A percentile compares a stretch with the other conserved stretches of the same genome.
Evolutionary conservation across 2,113 vertebrate species (phyloP).

Genomic region (Rostratula benghalensis): DNA sequence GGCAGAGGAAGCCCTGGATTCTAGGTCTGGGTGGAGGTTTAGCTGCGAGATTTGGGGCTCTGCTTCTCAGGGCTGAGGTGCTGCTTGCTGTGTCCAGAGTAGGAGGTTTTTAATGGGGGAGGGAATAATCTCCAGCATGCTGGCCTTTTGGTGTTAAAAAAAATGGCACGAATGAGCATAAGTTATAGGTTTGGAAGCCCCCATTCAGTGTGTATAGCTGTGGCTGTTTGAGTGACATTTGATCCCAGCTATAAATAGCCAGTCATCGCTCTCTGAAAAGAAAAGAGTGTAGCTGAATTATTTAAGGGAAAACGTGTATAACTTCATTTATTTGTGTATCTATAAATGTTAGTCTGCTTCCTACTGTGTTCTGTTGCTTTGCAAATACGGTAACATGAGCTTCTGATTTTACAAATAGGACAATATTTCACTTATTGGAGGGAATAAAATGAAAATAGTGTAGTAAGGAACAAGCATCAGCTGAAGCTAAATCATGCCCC

Average conservation of each 20-base stretch:
- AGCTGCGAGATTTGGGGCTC: neutral
- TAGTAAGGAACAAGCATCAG: neutral
- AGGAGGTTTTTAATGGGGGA: neutral
- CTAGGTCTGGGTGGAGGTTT: neutral
- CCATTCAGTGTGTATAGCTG: neutral
- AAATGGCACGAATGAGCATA: neutral
- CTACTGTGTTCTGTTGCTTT: neutral
- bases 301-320: neutral
- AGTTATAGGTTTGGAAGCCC: neutral
- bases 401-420: neutral
- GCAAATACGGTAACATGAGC: neutral
- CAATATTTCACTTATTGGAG: neutral
- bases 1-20: fast-evolving
- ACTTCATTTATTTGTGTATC: neutral
- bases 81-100: neutral
- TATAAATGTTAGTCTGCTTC: neutral
- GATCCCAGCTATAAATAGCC: slow-evolving; percentile 45
- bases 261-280: neutral
- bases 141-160: neutral
- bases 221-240: neutral
- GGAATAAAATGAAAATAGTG: neutral
- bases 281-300: neutral
- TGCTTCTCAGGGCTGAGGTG: neutral
- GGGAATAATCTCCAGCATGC: too few species aligned
- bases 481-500: neutral